A percentile compares a stretch with the other conserved stretches of the same genome.
These are phyloP conservation scores for Hyles vespertilio DNA, from an alignment of 1,140 invertebrate species.

Conservation along the genomic window DNA sequence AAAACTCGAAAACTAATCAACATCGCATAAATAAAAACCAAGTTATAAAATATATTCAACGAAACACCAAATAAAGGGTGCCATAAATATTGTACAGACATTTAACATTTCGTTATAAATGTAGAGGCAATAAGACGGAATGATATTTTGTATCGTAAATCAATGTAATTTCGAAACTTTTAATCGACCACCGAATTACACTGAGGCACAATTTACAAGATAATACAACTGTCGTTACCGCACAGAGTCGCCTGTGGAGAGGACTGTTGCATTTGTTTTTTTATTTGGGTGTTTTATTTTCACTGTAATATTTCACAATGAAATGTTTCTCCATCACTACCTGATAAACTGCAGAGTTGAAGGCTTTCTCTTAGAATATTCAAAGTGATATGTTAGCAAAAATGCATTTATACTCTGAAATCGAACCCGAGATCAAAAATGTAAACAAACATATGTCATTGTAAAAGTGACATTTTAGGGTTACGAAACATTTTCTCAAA, in stretches of 20 bases:
- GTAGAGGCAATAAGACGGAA: conserved; percentile 17
- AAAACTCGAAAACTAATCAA: neutral
- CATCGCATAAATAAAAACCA: conserved; percentile 4
- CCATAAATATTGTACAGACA: conserved; percentile 14
- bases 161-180: conserved; percentile 23
- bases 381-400: no score
- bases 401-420: no score
- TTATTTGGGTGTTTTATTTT: neutral
- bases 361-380: no score
- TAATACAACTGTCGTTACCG: conserved; percentile 5
- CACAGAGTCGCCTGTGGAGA: conserved; percentile 15
- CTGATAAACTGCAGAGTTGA: no score
- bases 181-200: conserved; percentile 34
- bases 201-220: conserved; percentile 10
- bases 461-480: no score
- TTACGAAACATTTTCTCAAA: no score
- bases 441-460: no score
- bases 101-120: conserved; percentile 16
- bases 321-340: no score
- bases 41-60: conserved; percentile 2
- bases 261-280: neutral
- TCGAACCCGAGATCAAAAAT: no score
- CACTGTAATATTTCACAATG: no score
- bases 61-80: conserved; percentile 1
- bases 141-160: conserved; percentile 15